Conservation (phyloP, 2,888 invertebrate species). For the Malthinus flaveolus region DNA sequence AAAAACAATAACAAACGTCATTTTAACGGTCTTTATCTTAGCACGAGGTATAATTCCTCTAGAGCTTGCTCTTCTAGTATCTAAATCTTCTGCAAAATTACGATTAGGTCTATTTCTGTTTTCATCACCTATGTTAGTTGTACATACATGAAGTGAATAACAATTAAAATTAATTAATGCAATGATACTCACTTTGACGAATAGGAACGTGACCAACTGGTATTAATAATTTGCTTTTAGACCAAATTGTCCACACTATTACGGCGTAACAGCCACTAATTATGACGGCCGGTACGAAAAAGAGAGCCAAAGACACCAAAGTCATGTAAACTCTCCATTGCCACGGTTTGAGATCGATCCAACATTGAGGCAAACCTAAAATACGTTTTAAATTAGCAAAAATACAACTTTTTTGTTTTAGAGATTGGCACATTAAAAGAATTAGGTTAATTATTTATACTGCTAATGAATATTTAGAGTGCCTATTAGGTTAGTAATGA, state of each 20-base stretch:
- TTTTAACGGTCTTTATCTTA: slow-evolving; percentile 96
- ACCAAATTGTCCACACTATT: slow-evolving; percentile 92
- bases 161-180: not conserved
- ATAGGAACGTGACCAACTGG: slow-evolving; percentile 48
- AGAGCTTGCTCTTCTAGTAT: slow-evolving; percentile 80
- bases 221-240: slow-evolving; percentile 71
- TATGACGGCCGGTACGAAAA: slow-evolving; percentile 83
- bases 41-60: slow-evolving; percentile 92
- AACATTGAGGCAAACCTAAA: slow-evolving; percentile 76
- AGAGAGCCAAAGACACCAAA: slow-evolving; percentile 77
- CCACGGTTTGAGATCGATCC: slow-evolving; percentile 79
- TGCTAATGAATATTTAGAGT: too few relatives aligned
- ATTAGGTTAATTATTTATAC: too few relatives aligned
- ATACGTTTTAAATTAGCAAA: slow-evolving; percentile 21
- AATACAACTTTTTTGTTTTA: too few relatives aligned
- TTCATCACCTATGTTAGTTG: slow-evolving; percentile 42
- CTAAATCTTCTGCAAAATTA: slow-evolving; percentile 48
- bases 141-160: slow-evolving; percentile 10
- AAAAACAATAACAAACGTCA: slow-evolving; percentile 95
- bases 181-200: slow-evolving; percentile 41
- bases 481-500: too few relatives aligned
- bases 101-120: slow-evolving; percentile 43
- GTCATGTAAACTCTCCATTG: slow-evolving; percentile 91
- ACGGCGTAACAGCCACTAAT: slow-evolving; percentile 89
- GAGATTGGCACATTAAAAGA: too few relatives aligned